Evolutionary conservation across 2,888 invertebrate genomes (phyloP).

Genomic region (Dynastes hyllus): DNA sequence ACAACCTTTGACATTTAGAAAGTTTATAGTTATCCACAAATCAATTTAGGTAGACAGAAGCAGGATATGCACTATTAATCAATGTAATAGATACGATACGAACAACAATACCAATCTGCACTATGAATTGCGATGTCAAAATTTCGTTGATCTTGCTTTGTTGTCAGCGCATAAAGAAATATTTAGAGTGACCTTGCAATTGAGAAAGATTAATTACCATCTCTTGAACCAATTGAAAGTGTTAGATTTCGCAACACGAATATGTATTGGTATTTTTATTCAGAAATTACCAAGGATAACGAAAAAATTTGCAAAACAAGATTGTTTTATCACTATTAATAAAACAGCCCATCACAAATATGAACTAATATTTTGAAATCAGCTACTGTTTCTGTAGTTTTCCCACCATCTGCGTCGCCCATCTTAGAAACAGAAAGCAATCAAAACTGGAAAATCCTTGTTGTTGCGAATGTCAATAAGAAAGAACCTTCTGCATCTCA

Average conservation of each 20-base stretch:
- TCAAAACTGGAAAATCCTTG: too few species aligned
- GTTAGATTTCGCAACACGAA: not conserved
- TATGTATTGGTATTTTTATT: not conserved
- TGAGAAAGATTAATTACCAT: not conserved
- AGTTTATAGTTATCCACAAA: slow-evolving; percentile 17
- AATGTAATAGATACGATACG: slow-evolving; percentile 14
- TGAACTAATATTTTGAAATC: too few species aligned
- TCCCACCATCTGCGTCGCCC: too few species aligned
- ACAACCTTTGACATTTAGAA: slow-evolving; percentile 43
- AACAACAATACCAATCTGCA: not conserved
- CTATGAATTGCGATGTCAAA: not conserved
- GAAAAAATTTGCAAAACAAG: too few species aligned
- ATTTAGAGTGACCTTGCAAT: not conserved
- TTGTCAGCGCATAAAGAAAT: not conserved
- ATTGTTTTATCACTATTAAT: too few species aligned
- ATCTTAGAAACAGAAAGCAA: too few species aligned
- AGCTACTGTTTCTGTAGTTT: too few species aligned
- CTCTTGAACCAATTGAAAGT: too few species aligned
- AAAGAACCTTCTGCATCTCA: too few species aligned
- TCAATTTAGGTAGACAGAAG: slow-evolving; percentile 33
- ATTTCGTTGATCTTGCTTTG: not conserved
- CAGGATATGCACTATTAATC: slow-evolving; percentile 36
- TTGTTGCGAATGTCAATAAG: too few species aligned
- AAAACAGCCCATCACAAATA: too few species aligned
- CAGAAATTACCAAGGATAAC: not conserved